These are phyloP conservation scores for Monodelphis domestica DNA, from an alignment of 2,797 vertebrate species.

Conservation along the genomic window DNA sequence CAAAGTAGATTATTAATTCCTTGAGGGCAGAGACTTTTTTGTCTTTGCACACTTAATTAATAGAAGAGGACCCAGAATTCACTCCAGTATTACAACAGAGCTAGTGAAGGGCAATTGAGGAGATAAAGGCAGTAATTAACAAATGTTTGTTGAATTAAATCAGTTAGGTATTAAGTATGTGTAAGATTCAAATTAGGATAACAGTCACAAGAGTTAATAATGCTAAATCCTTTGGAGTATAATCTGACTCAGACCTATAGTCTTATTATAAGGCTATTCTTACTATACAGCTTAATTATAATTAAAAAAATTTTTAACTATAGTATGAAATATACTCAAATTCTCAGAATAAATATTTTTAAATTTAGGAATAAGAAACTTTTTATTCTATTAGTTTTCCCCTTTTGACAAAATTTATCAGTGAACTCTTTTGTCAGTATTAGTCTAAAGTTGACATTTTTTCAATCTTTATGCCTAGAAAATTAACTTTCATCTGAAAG, in stretches of 20 bases:
- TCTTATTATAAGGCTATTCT: neutral
- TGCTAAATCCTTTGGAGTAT: neutral
- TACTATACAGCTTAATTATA: neutral
- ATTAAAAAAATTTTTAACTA: neutral
- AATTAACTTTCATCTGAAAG: neutral
- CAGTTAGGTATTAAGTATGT: neutral
- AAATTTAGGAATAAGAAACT: neutral
- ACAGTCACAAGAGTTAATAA: neutral
- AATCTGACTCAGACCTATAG: neutral
- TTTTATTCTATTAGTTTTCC: neutral
- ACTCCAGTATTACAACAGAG: neutral
- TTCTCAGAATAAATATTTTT: neutral
- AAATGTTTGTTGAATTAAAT: neutral
- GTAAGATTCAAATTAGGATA: neutral
- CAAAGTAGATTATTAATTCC: neutral
- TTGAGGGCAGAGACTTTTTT: neutral
- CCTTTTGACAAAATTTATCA: neutral
- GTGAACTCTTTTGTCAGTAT: neutral
- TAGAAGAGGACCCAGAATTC: neutral
- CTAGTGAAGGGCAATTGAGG: neutral
- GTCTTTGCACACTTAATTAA: neutral
- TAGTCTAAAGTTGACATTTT: neutral
- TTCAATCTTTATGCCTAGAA: neutral
- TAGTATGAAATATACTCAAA: neutral
- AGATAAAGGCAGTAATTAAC: neutral